phyloP scores from a whole-genome alignment of 2,888 invertebrate species.

The Acholoe squamosa region DNA sequence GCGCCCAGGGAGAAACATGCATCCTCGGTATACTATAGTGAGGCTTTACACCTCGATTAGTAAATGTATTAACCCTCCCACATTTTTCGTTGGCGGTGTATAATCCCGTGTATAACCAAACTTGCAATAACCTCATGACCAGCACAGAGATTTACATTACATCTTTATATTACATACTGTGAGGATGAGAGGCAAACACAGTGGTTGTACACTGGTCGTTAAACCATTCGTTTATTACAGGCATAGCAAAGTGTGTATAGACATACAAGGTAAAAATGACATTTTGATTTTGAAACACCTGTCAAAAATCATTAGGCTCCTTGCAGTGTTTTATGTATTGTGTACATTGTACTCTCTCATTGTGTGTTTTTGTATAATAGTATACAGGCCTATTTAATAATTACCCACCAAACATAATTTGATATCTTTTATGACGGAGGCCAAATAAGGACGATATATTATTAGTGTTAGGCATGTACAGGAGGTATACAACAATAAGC shows the following conservation, averaged over 20 bases:
- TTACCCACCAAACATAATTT: background rate
- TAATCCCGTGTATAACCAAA: too few relatives aligned
- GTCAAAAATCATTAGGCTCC: conserved; percentile 54
- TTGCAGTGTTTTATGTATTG: conserved; percentile 45
- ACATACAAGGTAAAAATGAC: conserved; percentile 61
- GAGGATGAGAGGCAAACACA: too few relatives aligned
- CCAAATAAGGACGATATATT: conserved; percentile 41
- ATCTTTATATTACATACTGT: too few relatives aligned
- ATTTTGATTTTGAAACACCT: conserved; percentile 60
- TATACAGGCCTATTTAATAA: background rate
- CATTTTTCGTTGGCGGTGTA: too few relatives aligned
- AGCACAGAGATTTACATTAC: too few relatives aligned
- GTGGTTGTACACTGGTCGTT: conserved; percentile 25
- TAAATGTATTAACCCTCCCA: too few relatives aligned
- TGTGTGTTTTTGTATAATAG: conserved; percentile 14
- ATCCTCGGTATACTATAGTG: too few relatives aligned
- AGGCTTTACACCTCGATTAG: too few relatives aligned
- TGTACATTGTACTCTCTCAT: conserved; percentile 24
- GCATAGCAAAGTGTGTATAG: conserved; percentile 61
- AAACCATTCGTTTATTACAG: conserved; percentile 60
- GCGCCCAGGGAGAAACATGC: too few relatives aligned
- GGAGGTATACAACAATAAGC: conserved; percentile 39
- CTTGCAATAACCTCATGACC: too few relatives aligned
- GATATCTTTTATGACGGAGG: background rate
- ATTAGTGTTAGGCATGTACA: conserved; percentile 48